Base-by-base conservation (phyloP, 2,888 invertebrate genomes). In the Microplitis manilae region DNA sequence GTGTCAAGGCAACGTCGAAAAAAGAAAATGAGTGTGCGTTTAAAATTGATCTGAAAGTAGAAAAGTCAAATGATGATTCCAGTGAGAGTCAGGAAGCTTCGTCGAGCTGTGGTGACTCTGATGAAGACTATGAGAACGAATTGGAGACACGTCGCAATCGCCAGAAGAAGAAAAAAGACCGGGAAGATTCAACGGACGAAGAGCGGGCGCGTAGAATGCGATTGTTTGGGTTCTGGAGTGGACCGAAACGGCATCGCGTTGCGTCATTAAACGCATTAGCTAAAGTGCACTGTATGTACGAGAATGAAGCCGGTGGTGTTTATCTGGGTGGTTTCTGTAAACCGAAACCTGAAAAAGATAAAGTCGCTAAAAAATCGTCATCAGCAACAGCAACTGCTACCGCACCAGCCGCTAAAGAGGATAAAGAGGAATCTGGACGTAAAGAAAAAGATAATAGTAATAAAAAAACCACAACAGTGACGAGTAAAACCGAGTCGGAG, bases 281-380 rank as follows among this genome's bases (percentile, higher is more conserved):
- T 39, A 97, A 97, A 91, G 97, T 97, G 1, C 96, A 97, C 88
- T 96, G 96, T 86, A 91, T 97, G 38, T 97, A 97, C 86, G 97
- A 97, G 90, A 97, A 97, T 87, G 97, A 97, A 90, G 94, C 95
- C 72, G 92, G 95, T 71, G 94, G 94, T 0, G 94, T 94, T 79
- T 92, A 94, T 74, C 87, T 92, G 13, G 92, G 92, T 50, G 92
- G 91, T 83, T 87, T 91, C 72, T 92, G 92, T 60, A 92, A 92
- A 80, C 92, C 92, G 38, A 92, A 92, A 60, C 92, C 92, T 79
- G 86, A 90, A 59, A 84, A 86, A 38, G 92, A 92, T 85, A 92
- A 91, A 84, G 91, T 91, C 83, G 65, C 15, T 8, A 65, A 65
- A 50, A 50, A 50, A 50, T 50, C 71, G 7, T 7, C 68, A 20